Evolutionary conservation across 2,797 vertebrate species (phyloP).

Genomic region (Crax fasciolata): DNA sequence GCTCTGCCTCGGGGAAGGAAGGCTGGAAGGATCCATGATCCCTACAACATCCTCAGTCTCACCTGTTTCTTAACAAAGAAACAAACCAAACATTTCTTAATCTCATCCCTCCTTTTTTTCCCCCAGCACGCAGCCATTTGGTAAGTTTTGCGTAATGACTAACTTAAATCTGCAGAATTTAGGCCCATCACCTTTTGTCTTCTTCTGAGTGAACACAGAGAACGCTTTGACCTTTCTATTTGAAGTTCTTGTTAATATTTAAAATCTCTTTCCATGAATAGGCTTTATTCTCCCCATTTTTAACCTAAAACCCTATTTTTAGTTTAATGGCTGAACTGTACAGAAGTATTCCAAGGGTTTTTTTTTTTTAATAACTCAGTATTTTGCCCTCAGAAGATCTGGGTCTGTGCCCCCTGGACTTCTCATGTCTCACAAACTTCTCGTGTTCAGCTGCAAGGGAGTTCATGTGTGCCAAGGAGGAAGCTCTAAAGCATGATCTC

Average conservation of each 20-base stretch:
- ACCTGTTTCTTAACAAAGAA: neutral
- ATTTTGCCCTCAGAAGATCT: neutral
- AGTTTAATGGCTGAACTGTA: neutral
- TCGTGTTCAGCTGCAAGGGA: fast-evolving
- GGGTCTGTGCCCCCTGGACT: neutral
- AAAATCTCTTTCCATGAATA: neutral
- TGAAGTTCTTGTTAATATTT: neutral
- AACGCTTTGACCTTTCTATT: neutral
- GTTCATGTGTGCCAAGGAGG: neutral
- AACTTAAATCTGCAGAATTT: neutral
- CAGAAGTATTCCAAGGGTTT: neutral
- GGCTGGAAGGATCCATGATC: neutral
- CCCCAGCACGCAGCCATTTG: neutral
- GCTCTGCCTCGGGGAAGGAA: neutral
- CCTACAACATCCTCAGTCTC: neutral
- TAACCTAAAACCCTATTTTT: neutral
- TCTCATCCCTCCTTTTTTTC: neutral
- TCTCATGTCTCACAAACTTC: neutral
- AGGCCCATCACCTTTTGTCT: neutral
- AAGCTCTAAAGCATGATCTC: neutral
- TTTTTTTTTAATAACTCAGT: neutral
- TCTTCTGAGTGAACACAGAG: neutral
- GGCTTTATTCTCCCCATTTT: neutral
- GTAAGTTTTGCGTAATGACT: neutral
- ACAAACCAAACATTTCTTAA: neutral